Conservation (phyloP, 1,140 invertebrate genomes). For the Drosophila nigromelanica region DNA sequence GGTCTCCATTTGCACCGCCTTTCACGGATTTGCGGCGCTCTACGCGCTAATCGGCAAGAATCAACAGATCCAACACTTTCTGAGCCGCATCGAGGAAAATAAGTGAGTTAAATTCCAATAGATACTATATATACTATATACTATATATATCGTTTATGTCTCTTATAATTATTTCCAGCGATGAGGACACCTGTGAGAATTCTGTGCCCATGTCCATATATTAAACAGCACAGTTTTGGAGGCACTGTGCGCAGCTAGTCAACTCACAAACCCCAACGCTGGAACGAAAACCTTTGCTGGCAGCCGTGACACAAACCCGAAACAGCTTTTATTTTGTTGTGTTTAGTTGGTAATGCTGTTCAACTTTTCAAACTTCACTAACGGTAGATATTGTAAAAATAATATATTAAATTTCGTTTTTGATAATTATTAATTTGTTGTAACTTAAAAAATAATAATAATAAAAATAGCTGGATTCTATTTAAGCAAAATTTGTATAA, state of each 20-base stretch:
- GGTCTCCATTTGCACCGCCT: conserved; percentile 67
- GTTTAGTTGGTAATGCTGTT: not conserved
- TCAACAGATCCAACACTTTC: conserved; percentile 73
- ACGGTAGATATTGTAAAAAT: conserved; percentile 3
- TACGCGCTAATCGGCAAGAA: conserved; percentile 75
- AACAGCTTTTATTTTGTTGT: conserved; percentile 9
- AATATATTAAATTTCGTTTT: not conserved
- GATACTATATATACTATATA: no score
- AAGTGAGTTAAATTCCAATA: conserved; percentile 47
- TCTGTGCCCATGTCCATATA: conserved; percentile 64
- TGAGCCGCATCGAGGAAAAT: conserved; percentile 69
- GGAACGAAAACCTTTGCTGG: not conserved
- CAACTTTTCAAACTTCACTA: conserved; percentile 1
- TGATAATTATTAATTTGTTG: not conserved
- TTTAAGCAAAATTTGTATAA: no score
- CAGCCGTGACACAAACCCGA: conserved; percentile 31
- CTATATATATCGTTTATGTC: not conserved
- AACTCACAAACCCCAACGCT: not conserved
- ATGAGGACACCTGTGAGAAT: conserved; percentile 71
- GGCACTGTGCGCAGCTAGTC: conserved; percentile 9
- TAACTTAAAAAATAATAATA: no score
- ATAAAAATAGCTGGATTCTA: no score
- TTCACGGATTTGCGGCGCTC: conserved; percentile 75
- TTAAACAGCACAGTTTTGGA: conserved; percentile 37
- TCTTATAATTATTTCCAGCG: conserved; percentile 29